Evolutionary conservation across 53 echinoderm and acorn worm genomes (phyloP).

Genomic region (Luidia sarsii): DNA sequence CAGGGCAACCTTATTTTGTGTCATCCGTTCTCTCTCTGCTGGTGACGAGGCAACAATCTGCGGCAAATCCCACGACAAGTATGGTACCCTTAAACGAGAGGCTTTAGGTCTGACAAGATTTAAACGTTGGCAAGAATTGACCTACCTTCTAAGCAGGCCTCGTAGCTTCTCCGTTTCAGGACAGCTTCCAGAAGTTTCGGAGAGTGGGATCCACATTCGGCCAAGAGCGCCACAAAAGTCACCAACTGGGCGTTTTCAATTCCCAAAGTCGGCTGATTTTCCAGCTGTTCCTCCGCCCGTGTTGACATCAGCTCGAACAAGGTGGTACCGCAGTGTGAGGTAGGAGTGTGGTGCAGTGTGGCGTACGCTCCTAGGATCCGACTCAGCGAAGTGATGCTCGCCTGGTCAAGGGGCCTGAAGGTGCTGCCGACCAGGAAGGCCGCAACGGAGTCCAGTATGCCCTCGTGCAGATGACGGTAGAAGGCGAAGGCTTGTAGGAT

Average conservation of each 20-base stretch:
- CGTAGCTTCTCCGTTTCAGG: background rate
- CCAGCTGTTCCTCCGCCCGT: background rate
- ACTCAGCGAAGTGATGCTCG: background rate
- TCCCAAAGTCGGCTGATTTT: too few relatives aligned
- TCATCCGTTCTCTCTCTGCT: too few relatives aligned
- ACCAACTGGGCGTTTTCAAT: constrained; percentile 8
- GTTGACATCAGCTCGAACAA: background rate
- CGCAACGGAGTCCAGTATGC: background rate
- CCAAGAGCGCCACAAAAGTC: background rate
- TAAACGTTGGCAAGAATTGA: too few relatives aligned
- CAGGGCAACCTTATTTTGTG: too few relatives aligned
- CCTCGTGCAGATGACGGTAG: constrained; percentile 7
- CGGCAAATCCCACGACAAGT: too few relatives aligned
- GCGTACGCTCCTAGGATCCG: background rate
- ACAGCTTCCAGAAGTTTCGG: background rate
- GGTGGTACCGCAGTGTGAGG: background rate
- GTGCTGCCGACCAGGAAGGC: background rate
- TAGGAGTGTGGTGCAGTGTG: background rate
- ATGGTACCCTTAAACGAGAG: too few relatives aligned
- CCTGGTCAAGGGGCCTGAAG: background rate
- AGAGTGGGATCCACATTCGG: constrained; percentile 21
- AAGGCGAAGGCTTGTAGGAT: background rate
- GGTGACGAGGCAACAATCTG: too few relatives aligned
- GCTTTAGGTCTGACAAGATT: too few relatives aligned
- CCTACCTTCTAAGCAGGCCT: background rate